Conservation (phyloP, 2,797 vertebrate species). For the Phoxinus dragarum region DNA sequence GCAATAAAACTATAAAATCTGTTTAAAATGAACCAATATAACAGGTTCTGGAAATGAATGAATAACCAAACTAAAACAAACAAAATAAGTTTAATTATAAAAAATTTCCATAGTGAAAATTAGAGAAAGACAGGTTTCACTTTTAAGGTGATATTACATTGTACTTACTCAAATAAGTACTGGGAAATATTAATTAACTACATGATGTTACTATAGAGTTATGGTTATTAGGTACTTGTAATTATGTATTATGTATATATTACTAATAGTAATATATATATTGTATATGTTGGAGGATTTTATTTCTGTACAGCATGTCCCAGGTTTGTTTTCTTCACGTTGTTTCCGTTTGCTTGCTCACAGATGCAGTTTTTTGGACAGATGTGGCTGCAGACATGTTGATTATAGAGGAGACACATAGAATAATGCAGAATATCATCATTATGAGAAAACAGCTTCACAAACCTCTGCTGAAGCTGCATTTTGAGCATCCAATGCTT, state of each 20-base stretch:
- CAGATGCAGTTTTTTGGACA: constrained; percentile 82
- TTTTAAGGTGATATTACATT: no score
- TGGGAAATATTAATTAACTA: no score
- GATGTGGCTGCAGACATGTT: constrained; percentile 20
- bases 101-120: neutral
- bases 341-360: constrained; percentile 60
- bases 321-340: no score
- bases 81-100: neutral
- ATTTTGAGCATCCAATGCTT: constrained; percentile 39
- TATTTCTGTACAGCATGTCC: no score
- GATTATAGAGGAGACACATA: constrained; percentile 59
- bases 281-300: no score
- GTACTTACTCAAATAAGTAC: no score
- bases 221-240: no score
- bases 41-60: no score
- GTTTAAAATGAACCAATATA: neutral
- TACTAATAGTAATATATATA: no score
- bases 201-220: no score
- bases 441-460: constrained; percentile 58
- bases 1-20: neutral
- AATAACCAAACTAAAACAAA: neutral
- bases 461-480: constrained; percentile 30
- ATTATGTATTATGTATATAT: no score
- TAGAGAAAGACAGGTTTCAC: neutral
- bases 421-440: constrained; percentile 63